Base-by-base conservation (phyloP, 2,797 vertebrate genomes). In the Cossypha caffra region DNA sequence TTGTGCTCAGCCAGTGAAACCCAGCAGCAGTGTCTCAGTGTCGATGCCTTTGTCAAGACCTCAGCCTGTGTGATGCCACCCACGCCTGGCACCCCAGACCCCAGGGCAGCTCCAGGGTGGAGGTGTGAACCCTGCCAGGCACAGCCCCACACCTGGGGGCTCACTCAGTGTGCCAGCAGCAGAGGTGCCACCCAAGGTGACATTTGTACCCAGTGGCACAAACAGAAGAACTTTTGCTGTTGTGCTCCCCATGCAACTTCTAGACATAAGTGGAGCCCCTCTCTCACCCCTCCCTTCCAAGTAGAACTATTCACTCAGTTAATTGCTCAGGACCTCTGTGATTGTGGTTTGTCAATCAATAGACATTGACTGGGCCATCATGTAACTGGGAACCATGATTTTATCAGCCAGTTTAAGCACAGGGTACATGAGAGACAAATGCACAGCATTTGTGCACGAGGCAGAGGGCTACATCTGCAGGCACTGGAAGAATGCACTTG, bases 211-310 rank as follows among this genome's bases (percentile, higher is more conserved):
- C 11, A 16, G 13, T 1, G 23, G 25, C 5, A 10, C 69, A 52
- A 52, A 23, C 28, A 58, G 25, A 58, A 62, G 59, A 55, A 20
- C 33, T 79, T 55, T 35, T 35, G 55, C 31, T 13, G 17, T 6
- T 69, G 23, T n/a, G 29, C 20, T 62, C 17, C 42, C n/a, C 1
- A 0, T 8, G 40, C 16, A 17, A 13, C n/a, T 0, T 0, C 40
- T 10, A 4, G 21, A 17, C 0, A 0, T n/a, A 21, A 25, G 21
- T 35, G 55, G 9, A 35, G 35, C 9, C 35, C 13, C 25, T 61
- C 43, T 72, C 33, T 29, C 29, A 57, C 2, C 16, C 17, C 25
- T 31, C 11, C 11, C 55, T 6, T 26, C 37, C 33, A 33, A n/a
- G 38, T 11, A 83, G 42, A 83, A 55, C 28, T 31, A 2, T 8